Conservation (phyloP, 2,888 invertebrate species). For the Trimorus sp. region DNA sequence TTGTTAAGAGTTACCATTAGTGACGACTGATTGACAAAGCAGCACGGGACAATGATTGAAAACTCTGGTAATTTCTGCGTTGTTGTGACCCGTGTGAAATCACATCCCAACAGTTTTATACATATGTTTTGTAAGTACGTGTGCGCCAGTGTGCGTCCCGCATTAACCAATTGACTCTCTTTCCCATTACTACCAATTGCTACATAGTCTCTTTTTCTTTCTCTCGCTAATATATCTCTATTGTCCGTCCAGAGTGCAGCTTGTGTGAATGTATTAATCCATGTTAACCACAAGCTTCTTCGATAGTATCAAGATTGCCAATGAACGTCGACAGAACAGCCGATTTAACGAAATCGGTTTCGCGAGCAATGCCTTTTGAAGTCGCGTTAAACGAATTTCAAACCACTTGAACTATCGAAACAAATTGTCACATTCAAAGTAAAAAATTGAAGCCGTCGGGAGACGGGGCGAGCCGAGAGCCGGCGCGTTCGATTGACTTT, state of each 20-base stretch:
- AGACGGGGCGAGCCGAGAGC: background rate
- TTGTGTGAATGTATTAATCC: slow-evolving; percentile 77
- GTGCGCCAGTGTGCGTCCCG: slow-evolving; percentile 81
- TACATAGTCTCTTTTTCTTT: slow-evolving; percentile 71
- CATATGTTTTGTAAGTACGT: slow-evolving; percentile 81
- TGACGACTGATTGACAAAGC: slow-evolving; percentile 45
- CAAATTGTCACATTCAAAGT: slow-evolving; percentile 39
- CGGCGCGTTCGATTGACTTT: slow-evolving; percentile 7
- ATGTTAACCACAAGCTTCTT: slow-evolving; percentile 67
- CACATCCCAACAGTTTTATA: slow-evolving; percentile 83
- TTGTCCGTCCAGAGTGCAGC: slow-evolving; percentile 79
- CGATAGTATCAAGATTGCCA: slow-evolving; percentile 55
- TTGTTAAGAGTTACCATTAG: slow-evolving; percentile 32
- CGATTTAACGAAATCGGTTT: background rate
- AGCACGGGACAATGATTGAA: slow-evolving; percentile 38
- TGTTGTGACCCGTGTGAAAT: slow-evolving; percentile 92
- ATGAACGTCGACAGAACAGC: slow-evolving; percentile 6
- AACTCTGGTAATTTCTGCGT: slow-evolving; percentile 82
- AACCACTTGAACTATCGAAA: slow-evolving; percentile 58
- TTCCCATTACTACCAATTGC: slow-evolving; percentile 69
- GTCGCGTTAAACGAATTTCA: background rate
- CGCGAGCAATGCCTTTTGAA: too few relatives aligned
- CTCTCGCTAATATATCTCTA: slow-evolving; percentile 68
- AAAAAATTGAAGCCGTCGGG: background rate
- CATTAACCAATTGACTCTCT: slow-evolving; percentile 72